Base-by-base conservation (phyloP, 2,797 vertebrate genomes). In the Bryconaethiops microstoma region DNA sequence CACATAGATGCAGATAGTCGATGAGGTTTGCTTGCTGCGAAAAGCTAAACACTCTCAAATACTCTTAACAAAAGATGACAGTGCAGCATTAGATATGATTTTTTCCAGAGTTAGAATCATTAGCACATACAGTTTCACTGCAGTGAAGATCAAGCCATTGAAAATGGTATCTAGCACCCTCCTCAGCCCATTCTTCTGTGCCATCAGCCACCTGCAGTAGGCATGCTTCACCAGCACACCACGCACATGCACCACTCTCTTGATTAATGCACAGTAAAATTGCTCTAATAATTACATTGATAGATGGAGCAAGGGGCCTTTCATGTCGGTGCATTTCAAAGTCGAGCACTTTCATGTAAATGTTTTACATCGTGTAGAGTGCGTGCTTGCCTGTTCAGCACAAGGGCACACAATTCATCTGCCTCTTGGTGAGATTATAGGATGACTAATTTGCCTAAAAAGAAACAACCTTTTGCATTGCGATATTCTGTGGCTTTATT, bases 371-470 rank as follows among this genome's bases (percentile, higher is more conserved):
- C 14, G 55, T 70, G 63, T 77, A 73, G 74, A 83, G 76, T 55
- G 77, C 64, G 64, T 63, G 77, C 63, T 57, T 77, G 78, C 75
- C 84, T 79, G 80, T 62, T 83, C 54, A 57, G 63, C 64, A 72
- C 72, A 79, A 79, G 82, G 70, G 73, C 72, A 77, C 74, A 63
- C 17, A 69, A 87, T 84, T 86, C 75, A 84, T 87, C 84, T 79
- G 64, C 78, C 76, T 78, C 57, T 77, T 74, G 73, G 67, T 42
- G 83, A 81, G 86, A 86, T 82, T 86, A 85, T 79, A 81, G 72
- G 42, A 71, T 67, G 29, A 74, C 82, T 86, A 86, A 84, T 87
- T 86, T 86, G 64, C 82, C 72, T 86, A 82, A 78, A 78, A 86
- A 83, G 79, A 79, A 81, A 72, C 74, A 7, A 71, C 64, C 78